Evolutionary conservation across 2,797 vertebrate species (phyloP), one percentile per base, ranked within the genome.

Genomic region (Melanotaenia boesemani): DNA sequence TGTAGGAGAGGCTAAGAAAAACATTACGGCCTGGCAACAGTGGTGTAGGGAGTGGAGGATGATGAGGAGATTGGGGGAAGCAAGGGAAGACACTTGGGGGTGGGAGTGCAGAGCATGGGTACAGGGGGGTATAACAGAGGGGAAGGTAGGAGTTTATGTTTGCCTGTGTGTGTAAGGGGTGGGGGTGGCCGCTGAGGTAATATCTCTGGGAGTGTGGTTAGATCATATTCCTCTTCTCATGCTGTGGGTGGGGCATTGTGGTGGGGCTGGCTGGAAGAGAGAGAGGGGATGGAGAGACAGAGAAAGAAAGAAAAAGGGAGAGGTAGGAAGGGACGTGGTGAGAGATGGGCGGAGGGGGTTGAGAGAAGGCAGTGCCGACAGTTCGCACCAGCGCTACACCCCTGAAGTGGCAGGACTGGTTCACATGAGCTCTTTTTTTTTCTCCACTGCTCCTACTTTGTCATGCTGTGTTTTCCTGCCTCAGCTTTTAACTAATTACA

Each of bases 1-100:
- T 91, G 94, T 95, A 95, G 96, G 96, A 96, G 95, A 95, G 93
- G 95, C 94, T 94, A 85, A 92, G 94, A 94, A 95, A 95, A 96
- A 94, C 93, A 90, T 76, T 70, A 93, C 77, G 80, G 91, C 92
- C 83, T 92, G 93, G 93, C 90, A 89, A 93, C 77, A 83, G 88
- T 67, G 87, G 89, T 86, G 90, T 86, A 85, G 85, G 93, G 88
- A 88, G 92, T 82, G 89, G 86, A 89, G 86, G 86, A 90, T 62
- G 81, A 88, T 79, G 82, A 91, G 82, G 86, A 91, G 86, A 89
- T 80, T 79, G 30, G 87, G 76, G 84, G 82, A 77, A 77, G 83
- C 62, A 57, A 82, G 37, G 77, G 79, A 81, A 63, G 68, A 48
- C 54, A 13, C 32, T 59, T 46, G 32, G 88, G 66, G 32, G 84